Conservation (phyloP, 2,797 vertebrate species). For the Falco berigora region DNA sequence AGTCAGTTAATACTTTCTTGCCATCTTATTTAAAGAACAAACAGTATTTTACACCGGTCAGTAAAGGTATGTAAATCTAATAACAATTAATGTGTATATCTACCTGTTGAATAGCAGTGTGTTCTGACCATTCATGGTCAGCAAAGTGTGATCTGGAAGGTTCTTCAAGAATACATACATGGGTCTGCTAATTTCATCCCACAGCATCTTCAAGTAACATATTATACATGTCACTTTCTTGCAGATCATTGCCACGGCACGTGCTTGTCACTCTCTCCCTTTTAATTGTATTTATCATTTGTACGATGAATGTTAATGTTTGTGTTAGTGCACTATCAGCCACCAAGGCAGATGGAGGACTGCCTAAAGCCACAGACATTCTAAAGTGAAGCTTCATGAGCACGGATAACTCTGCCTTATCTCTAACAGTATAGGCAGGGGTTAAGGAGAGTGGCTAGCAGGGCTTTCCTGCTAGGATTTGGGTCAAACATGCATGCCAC, state of each 20-base stretch:
- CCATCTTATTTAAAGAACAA: neutral
- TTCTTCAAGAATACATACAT: neutral
- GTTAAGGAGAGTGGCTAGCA: neutral
- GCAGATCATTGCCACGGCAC: neutral
- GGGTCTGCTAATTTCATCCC: neutral
- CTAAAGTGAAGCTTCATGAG: neutral
- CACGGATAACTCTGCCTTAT: neutral
- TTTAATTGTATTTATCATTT: neutral
- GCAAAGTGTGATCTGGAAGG: neutral
- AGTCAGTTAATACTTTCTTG: neutral
- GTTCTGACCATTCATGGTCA: neutral
- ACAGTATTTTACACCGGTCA: neutral
- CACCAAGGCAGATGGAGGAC: neutral
- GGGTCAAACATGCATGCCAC: neutral
- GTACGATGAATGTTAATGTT: neutral
- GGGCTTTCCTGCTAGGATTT: neutral
- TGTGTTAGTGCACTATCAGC: neutral
- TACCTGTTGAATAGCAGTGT: neutral
- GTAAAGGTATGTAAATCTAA: neutral
- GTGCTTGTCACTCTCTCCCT: neutral
- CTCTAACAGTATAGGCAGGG: fast-evolving
- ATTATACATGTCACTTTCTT: neutral
- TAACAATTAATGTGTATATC: neutral
- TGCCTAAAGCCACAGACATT: neutral
- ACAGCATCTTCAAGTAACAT: neutral